Evolutionary conservation across 2,797 vertebrate genomes (phyloP).

Genomic region (Tinamus major): DNA sequence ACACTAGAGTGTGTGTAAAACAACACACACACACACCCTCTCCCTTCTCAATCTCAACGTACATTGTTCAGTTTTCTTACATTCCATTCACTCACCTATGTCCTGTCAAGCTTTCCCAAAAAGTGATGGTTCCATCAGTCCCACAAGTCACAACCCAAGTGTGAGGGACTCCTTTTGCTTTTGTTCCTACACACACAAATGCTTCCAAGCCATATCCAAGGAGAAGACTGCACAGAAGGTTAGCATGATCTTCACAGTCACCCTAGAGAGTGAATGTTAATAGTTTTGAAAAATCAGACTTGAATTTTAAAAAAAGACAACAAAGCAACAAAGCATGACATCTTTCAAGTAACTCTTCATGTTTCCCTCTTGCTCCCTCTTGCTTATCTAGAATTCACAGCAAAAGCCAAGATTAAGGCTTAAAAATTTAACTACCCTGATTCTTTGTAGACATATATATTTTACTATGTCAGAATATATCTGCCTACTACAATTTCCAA

Average conservation of each 20-base stretch:
- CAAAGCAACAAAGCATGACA: rapidly evolving
- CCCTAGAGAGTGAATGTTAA: conserved; percentile 82
- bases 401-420: background rate
- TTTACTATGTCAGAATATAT: background rate
- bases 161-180: conserved; percentile 89
- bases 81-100: conserved; percentile 84
- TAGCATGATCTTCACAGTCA: conserved; percentile 97
- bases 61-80: background rate
- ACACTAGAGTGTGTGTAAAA: background rate
- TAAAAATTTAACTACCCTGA: background rate
- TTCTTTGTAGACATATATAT: no score
- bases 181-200: conserved; percentile 96
- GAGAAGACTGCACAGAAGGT: conserved; percentile 93
- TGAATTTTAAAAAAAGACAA: background rate
- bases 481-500: background rate
- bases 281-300: background rate
- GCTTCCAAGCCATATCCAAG: conserved; percentile 95
- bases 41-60: background rate
- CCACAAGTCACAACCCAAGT: conserved; percentile 95
- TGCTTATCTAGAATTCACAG: background rate
- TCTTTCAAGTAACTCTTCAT: background rate
- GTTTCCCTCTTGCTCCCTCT: background rate
- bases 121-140: conserved; percentile 89
- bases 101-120: conserved; percentile 96
- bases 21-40: background rate